These are phyloP conservation scores for Enteromius argenteus DNA, from an alignment of 2,797 vertebrate genomes.

Conservation along the genomic window DNA sequence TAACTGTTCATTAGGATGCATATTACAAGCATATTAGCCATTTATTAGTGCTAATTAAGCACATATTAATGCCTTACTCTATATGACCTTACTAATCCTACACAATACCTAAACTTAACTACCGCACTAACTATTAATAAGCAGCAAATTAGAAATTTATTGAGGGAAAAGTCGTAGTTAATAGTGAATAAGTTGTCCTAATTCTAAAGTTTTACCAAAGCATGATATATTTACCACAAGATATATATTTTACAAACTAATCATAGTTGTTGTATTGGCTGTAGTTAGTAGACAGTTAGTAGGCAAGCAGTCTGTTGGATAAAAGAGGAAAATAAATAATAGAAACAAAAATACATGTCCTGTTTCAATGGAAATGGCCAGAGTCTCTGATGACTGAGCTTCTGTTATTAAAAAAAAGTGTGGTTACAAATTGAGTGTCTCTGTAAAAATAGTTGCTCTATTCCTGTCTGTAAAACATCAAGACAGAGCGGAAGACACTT, in stretches of 20 bases:
- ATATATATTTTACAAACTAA: neutral
- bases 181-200: too few relatives aligned
- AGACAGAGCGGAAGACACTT: neutral
- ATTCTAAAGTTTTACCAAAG: too few relatives aligned
- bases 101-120: too few relatives aligned
- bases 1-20: too few relatives aligned
- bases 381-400: neutral
- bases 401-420: constrained; percentile 50
- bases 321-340: neutral
- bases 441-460: constrained; percentile 76
- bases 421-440: constrained; percentile 70
- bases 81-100: too few relatives aligned
- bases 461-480: constrained; percentile 63
- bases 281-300: neutral
- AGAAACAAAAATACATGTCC: neutral
- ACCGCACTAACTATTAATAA: too few relatives aligned
- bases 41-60: too few relatives aligned
- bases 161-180: too few relatives aligned
- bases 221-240: neutral
- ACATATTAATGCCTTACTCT: too few relatives aligned
- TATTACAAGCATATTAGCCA: too few relatives aligned
- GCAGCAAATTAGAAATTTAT: too few relatives aligned
- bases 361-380: neutral
- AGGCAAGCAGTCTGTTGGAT: neutral
- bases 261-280: neutral